phyloP scores from a whole-genome alignment of 2,113 vertebrate species.

The Podiceps cristatus region DNA sequence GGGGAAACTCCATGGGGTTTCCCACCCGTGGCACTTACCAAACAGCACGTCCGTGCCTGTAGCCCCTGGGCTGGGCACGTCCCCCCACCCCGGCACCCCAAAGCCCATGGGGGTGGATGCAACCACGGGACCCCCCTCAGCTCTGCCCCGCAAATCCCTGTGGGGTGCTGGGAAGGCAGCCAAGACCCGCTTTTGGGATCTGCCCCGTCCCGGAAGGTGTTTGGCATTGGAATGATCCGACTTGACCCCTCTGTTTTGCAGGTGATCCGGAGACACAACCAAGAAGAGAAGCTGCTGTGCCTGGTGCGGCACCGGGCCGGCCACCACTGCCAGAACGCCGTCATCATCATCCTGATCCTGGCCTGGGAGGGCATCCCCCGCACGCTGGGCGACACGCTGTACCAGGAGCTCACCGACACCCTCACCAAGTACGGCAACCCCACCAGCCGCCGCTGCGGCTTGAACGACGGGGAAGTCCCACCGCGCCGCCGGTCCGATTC shows the following conservation, averaged over 20 bases:
- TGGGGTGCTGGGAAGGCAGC: neutral
- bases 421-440: conserved; percentile 93
- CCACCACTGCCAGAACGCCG: conserved; percentile 92
- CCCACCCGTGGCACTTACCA: rapidly evolving
- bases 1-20: neutral
- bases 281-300: conserved; percentile 93
- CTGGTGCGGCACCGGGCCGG: conserved; percentile 91
- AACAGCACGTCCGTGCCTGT: rapidly evolving
- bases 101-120: neutral
- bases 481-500: rapidly evolving
- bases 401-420: conserved; percentile 88
- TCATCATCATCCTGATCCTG: conserved; percentile 95
- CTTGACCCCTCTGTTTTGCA: conserved; percentile 26
- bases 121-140: neutral
- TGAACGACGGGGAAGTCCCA: conserved; percentile 92
- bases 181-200: neutral
- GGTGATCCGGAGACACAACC: conserved; percentile 91
- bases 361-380: conserved; percentile 95
- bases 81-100: rapidly evolving
- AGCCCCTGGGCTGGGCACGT: rapidly evolving
- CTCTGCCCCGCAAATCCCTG: neutral
- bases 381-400: conserved; percentile 89
- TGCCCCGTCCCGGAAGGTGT: neutral
- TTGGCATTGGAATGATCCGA: rapidly evolving
- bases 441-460: conserved; percentile 95